Base-by-base conservation (phyloP, 1,140 invertebrate species). In the Bradysia coprophila region DNA sequence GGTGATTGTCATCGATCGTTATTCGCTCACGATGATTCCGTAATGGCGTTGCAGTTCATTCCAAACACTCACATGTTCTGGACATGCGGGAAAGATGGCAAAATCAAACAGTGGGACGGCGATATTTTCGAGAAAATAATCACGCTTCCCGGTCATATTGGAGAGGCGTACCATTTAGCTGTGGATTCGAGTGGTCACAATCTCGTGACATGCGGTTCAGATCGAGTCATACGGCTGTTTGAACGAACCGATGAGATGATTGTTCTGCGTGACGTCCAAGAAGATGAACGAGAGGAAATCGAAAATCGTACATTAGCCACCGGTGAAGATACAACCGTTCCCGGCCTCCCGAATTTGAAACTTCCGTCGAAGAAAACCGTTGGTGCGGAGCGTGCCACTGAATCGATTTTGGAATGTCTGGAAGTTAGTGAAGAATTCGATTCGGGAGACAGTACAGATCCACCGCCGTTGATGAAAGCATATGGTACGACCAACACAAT, bases 91-190 rank as follows among this genome's bases (percentile, higher is more conserved):
- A 94, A 90, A 64, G 94, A 98, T 65, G 87, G 87, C 2, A 82
- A 80, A 55, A 65, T 97, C 0, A 96, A 95, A 62, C 79, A 97
- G 61, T 99, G 95, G 93, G 94, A 99, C 67, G 91, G 75, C 1
- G 93, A 97, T 57, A 84, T 70, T 40, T 97, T 87, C 57, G 73
- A 91, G 50, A 86, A 89, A 63, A 90, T 96, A 42, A 65, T 81
- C 8, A 93, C 89, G 0, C 61, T 97, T n/a, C 72, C 85, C 69
- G 81, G 81, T 11, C 88, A 92, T 61, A 68, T 75, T 50, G 82
- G 81, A 4, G 81, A 84, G 64, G 76, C 86, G 2, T 77, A 74
- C 65, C 66, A 65, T 47, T 62, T 94, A 49, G 67, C 73, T 21
- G 73, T 94, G 33, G 85, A 83, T 46, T 72, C 82, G 8, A 87